Percentiles rank a stretch among this genome's conserved stretches.
These are phyloP conservation scores for Vanessa atalanta DNA, from an alignment of 1,140 invertebrate species.

Conservation along the genomic window DNA sequence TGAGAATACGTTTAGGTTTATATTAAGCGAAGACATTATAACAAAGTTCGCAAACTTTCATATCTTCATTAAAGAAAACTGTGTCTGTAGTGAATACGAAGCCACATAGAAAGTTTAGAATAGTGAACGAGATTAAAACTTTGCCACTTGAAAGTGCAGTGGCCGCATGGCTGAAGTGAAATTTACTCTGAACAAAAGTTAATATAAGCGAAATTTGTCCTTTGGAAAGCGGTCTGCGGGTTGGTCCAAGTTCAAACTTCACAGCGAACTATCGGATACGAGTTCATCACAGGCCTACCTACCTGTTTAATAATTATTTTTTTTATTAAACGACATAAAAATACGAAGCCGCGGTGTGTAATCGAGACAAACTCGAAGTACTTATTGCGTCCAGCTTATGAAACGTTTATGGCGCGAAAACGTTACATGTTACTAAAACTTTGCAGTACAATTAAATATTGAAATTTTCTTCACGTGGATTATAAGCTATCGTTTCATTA, in stretches of 20 bases:
- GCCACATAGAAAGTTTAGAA: slow-evolving; percentile 32
- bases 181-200: slow-evolving; percentile 74
- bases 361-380: too few relatives aligned
- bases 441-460: too few relatives aligned
- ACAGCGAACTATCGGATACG: slow-evolving; percentile 48
- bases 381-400: too few relatives aligned
- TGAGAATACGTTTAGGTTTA: not conserved
- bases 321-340: not conserved
- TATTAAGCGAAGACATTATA: slow-evolving; percentile 13
- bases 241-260: slow-evolving; percentile 56
- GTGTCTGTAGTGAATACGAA: slow-evolving; percentile 39
- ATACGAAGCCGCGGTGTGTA: too few relatives aligned
- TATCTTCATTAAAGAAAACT: slow-evolving; percentile 48
- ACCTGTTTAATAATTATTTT: slow-evolving; percentile 33
- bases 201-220: slow-evolving; percentile 75
- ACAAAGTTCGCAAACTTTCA: slow-evolving; percentile 43
- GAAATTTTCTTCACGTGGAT: too few relatives aligned
- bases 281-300: slow-evolving; percentile 46
- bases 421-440: too few relatives aligned
- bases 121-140: slow-evolving; percentile 69
- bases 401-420: too few relatives aligned
- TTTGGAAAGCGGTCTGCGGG: slow-evolving; percentile 60
- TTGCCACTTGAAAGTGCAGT: slow-evolving; percentile 71
- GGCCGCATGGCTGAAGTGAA: slow-evolving; percentile 60
- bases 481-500: too few relatives aligned